A percentile compares a stretch with the other conserved stretches of the same genome.
Conservation (phyloP, 2,113 vertebrate species). For the Sinocyclocheilus anophthalmus region DNA sequence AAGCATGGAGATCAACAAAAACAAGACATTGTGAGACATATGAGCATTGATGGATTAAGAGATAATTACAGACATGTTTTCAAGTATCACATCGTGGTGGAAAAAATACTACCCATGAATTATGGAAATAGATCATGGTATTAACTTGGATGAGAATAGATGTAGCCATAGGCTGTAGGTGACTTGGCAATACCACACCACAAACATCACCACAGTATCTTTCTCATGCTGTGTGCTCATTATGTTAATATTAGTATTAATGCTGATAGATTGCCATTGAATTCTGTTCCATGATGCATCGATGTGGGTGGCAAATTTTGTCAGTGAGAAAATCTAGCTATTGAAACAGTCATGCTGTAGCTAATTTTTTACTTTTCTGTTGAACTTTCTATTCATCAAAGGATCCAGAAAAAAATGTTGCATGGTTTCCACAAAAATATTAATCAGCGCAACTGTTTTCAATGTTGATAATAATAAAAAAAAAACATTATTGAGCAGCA, state of each 20-base stretch:
- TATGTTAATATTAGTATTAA: background rate
- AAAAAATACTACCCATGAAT: background rate
- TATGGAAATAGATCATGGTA: conserved; percentile 19
- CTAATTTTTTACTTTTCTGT: too few relatives aligned
- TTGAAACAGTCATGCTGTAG: too few relatives aligned
- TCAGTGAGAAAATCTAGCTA: background rate
- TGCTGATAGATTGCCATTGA: conserved; percentile 12
- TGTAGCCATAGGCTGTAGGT: conserved; percentile 46
- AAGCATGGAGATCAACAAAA: background rate
- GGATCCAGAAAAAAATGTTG: background rate
- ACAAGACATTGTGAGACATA: background rate
- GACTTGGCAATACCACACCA: conserved; percentile 29
- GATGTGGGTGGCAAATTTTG: background rate
- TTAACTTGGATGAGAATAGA: conserved; percentile 36
- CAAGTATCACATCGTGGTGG: background rate
- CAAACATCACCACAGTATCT: background rate
- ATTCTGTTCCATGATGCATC: background rate
- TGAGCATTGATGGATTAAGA: background rate
- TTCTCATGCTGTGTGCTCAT: conserved; percentile 7
- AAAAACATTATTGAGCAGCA: too few relatives aligned
- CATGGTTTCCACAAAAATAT: background rate
- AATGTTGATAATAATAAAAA: too few relatives aligned
- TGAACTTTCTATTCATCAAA: too few relatives aligned
- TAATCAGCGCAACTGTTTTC: too few relatives aligned
- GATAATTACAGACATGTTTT: background rate